Evolutionary conservation across 2,113 vertebrate species (phyloP).

Genomic region (Osmerus eperlanus): DNA sequence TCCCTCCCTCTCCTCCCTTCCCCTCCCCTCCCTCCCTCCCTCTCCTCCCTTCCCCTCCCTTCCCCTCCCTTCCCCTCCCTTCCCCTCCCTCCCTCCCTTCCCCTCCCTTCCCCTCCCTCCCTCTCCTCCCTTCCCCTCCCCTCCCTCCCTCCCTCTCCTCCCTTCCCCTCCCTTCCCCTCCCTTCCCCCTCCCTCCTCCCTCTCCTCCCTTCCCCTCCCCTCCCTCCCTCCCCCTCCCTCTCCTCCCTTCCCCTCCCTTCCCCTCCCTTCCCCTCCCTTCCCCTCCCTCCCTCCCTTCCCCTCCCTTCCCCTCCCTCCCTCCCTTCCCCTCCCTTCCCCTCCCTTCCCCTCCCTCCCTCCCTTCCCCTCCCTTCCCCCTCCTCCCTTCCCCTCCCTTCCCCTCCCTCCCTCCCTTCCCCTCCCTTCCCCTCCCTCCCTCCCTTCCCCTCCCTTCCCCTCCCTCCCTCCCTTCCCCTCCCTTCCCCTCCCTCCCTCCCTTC

Average conservation of each 20-base stretch:
- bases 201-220: not conserved
- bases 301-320: not conserved
- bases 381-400: slow-evolving; percentile 2
- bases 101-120: not conserved
- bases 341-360: not conserved
- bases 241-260: not conserved
- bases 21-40: not conserved
- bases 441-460: not conserved
- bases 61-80: not conserved
- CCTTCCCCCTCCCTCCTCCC: slow-evolving; percentile 1
- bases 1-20: not conserved
- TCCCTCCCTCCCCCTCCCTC: too few relatives aligned
- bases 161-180: not conserved
- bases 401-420: too few relatives aligned
- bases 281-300: not conserved
- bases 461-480: too few relatives aligned
- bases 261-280: not conserved
- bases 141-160: slow-evolving; percentile 22
- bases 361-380: too few relatives aligned
- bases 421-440: too few relatives aligned
- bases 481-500: slow-evolving; percentile 1
- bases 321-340: not conserved
- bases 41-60: slow-evolving; percentile 24
- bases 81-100: not conserved
- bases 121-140: not conserved